phyloP scores from a whole-genome alignment of 2,888 invertebrate species.

The Brachypalpus laphriformis region DNA sequence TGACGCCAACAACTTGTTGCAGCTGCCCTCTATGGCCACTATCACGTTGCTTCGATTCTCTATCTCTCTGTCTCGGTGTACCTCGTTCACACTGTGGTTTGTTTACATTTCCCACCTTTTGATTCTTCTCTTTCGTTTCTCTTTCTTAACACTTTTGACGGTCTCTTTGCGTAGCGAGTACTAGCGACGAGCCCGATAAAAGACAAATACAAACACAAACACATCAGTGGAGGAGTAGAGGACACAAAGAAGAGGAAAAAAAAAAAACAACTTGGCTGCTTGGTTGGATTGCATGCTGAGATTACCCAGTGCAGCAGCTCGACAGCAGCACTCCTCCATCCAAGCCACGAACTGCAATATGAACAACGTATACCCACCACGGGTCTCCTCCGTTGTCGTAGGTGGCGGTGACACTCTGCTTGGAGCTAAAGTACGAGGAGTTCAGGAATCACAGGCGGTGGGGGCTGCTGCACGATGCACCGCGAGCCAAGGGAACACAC shows the following conservation, averaged over 20 bases:
- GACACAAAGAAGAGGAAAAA: not conserved
- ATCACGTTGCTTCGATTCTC: slow-evolving; percentile 19
- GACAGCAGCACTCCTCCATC: not conserved
- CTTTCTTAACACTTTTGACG: slow-evolving; percentile 24
- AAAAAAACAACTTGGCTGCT: not conserved
- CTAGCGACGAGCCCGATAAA: slow-evolving; percentile 10
- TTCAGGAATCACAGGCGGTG: slow-evolving; percentile 50
- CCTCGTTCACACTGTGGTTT: slow-evolving; percentile 34
- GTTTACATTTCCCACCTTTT: slow-evolving; percentile 63
- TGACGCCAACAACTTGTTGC: slow-evolving; percentile 56
- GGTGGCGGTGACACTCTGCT: slow-evolving; percentile 61
- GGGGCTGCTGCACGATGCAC: slow-evolving; percentile 43
- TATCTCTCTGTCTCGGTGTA: slow-evolving; percentile 1
- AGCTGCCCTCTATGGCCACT: slow-evolving; percentile 13
- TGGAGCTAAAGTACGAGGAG: slow-evolving; percentile 62
- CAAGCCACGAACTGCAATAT: slow-evolving; percentile 22
- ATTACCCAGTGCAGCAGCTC: slow-evolving; percentile 2
- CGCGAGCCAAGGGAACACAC: slow-evolving; percentile 33
- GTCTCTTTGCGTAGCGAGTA: slow-evolving; percentile 10
- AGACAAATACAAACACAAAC: slow-evolving; percentile 10
- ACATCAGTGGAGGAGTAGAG: slow-evolving; percentile 10
- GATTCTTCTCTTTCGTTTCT: slow-evolving; percentile 12
- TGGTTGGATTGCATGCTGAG: slow-evolving; percentile 37
- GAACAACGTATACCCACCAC: slow-evolving; percentile 13
- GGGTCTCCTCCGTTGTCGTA: slow-evolving; percentile 30